These are phyloP conservation scores for Phaethornis superciliosus DNA, from an alignment of 2,113 vertebrate species.

Conservation along the genomic window DNA sequence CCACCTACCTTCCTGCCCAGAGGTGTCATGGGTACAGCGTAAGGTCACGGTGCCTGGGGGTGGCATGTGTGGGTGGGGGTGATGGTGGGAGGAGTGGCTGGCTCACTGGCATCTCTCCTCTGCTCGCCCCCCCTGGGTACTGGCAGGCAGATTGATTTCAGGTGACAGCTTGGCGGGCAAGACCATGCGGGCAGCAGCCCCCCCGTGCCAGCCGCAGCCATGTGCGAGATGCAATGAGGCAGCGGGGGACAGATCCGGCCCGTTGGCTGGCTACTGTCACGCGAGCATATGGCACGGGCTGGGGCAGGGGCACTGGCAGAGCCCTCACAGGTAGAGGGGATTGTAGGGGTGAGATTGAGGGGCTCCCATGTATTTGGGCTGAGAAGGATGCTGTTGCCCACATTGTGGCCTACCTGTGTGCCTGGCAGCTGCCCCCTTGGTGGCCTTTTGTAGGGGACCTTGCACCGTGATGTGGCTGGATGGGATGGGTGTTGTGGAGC, in stretches of 20 bases:
- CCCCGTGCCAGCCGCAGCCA: slow-evolving; percentile 48
- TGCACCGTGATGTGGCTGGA: not conserved
- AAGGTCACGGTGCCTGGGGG: not conserved
- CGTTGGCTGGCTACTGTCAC: not conserved
- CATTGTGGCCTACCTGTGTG: too few relatives aligned
- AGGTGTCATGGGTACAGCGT: accelerated
- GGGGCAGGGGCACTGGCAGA: not conserved
- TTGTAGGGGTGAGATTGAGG: accelerated
- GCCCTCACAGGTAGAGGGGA: not conserved
- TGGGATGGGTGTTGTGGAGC: not conserved
- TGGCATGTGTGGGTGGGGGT: not conserved
- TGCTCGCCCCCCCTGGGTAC: not conserved
- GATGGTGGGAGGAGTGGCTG: not conserved
- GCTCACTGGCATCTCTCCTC: not conserved
- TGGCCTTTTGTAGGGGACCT: not conserved
- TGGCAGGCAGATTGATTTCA: slow-evolving; percentile 52
- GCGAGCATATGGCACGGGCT: not conserved
- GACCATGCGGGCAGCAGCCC: slow-evolving; percentile 3
- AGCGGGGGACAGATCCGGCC: slow-evolving; percentile 25
- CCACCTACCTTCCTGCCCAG: not conserved
- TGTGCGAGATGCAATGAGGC: slow-evolving; percentile 43
- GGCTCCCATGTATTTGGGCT: not conserved
- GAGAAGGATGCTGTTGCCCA: not conserved
- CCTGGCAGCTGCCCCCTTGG: not conserved
- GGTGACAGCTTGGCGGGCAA: slow-evolving; percentile 49